Evolutionary conservation across 1,140 invertebrate species (phyloP), one percentile per base, ranked within the genome.

Genomic region (Mya arenaria): DNA sequence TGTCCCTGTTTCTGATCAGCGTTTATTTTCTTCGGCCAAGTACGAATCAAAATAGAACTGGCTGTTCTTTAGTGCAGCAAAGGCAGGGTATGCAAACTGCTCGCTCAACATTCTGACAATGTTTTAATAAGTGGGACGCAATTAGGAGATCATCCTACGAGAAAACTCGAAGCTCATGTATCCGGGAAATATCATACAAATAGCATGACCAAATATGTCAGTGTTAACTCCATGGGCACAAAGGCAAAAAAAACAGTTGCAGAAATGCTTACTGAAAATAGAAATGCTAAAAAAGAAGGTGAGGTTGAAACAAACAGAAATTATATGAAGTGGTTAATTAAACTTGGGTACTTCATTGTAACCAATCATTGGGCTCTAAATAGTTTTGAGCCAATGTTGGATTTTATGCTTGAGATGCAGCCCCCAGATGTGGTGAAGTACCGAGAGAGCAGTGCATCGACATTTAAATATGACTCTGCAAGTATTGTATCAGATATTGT

Each of bases 381-480:
- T 30, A 72, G 25, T 55, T 68, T 68, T 39, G 37, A 41, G 36
- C 41, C 69, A 58, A 15, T 72, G 30, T 17, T 72, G n/a, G 44
- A 36, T n/a, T 72, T 72, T 34, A 55, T 72, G 32, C 25, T 52
- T 19, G 23, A 55, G 8, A 28, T 71, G 25, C 8, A 34, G 5
- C 15, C 69, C 15, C 41, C 69, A 25, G 25, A 28, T 72, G 8
- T 72, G 30, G 19, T 17, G 6, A 19, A 19, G n/a, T 56, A 55
- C 48, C 28, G 34, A 17, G 30, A 72, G 15, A 34, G 8, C 15
- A 25, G 23, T 30, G 13, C 52, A 15, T n/a, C 23, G 17, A 55
- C 10, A 15, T 39, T 68, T 13, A 72, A 72, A 36, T 72, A 72
- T 23, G 17, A 41, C 4, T 72, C 69, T 28, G 30, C 23, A 52